A percentile compares a stretch with the other conserved stretches of the same genome.
These are phyloP conservation scores for Erebia epiphron DNA, from an alignment of 2,888 invertebrate genomes.

Conservation along the genomic window DNA sequence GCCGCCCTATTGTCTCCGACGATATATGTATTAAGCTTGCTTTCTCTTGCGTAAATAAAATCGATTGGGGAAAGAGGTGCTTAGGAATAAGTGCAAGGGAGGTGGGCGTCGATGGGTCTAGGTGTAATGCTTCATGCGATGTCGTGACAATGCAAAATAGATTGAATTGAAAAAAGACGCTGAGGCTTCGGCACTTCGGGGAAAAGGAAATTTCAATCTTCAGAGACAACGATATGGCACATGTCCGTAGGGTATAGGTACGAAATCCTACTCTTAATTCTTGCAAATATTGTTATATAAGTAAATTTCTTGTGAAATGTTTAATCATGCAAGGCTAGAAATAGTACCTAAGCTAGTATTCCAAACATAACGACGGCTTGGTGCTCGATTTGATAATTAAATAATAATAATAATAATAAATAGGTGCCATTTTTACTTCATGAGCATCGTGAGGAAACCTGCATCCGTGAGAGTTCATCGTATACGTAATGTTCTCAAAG, in stretches of 20 bases:
- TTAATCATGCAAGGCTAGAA: no score
- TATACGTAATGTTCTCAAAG: no score
- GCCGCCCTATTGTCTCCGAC: constrained; percentile 80
- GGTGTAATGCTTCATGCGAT: constrained; percentile 81
- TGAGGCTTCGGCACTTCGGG: constrained; percentile 70
- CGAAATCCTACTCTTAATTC: constrained; percentile 23
- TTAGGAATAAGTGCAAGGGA: constrained; percentile 71
- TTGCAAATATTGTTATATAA: no score
- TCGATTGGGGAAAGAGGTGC: constrained; percentile 74
- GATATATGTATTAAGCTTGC: constrained; percentile 81
- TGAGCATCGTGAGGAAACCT: no score
- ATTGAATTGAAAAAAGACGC: constrained; percentile 82
- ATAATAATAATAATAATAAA: no score
- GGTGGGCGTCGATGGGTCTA: constrained; percentile 58
- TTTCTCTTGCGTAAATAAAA: constrained; percentile 83
- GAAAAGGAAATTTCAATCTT: constrained; percentile 62
- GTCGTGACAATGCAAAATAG: constrained; percentile 81
- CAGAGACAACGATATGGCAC: constrained; percentile 73
- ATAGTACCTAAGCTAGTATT: no score
- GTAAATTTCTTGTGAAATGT: no score
- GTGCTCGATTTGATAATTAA: no score
- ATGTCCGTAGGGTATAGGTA: constrained; percentile 54
- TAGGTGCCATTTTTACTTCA: no score
- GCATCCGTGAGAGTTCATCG: no score
- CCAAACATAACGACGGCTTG: no score